These are phyloP conservation scores for Drosophila arizonae DNA, from an alignment of 1,140 invertebrate genomes.

Conservation along the genomic window DNA sequence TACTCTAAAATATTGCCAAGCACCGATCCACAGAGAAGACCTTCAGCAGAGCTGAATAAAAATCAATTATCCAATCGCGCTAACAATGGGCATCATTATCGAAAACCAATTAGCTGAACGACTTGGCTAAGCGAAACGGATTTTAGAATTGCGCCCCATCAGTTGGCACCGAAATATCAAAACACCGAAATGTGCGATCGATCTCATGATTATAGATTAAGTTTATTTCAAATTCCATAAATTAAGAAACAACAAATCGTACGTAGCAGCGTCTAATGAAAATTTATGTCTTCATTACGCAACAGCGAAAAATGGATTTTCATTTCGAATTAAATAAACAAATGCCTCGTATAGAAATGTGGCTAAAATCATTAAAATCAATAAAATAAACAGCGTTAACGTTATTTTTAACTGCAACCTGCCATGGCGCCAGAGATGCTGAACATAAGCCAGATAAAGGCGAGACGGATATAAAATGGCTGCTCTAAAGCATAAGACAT, in stretches of 20 bases:
- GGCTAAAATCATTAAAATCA: conserved; percentile 79
- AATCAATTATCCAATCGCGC: conserved; percentile 31
- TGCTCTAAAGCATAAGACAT: conserved; percentile 1
- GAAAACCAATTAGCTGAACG: conserved; percentile 32
- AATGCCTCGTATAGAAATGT: conserved; percentile 52
- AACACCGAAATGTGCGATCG: conserved; percentile 2
- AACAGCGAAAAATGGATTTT: conserved; percentile 50
- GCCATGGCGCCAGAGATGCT: conserved; percentile 53
- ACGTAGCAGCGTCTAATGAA: conserved; percentile 61
- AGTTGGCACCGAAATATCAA: conserved; percentile 29
- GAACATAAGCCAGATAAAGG: conserved; percentile 24
- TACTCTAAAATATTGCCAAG: too few relatives aligned
- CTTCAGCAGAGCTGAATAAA: not conserved
- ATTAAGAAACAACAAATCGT: conserved; percentile 62
- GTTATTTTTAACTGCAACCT: conserved; percentile 44
- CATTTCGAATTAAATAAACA: conserved; percentile 57
- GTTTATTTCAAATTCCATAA: conserved; percentile 76
- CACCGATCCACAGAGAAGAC: not conserved
- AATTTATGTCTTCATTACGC: conserved; percentile 72
- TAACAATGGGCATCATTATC: conserved; percentile 47
- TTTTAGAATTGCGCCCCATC: conserved; percentile 27
- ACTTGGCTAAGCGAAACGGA: conserved; percentile 25
- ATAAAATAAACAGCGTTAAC: conserved; percentile 70
- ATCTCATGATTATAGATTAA: conserved; percentile 27
- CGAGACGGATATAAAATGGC: conserved; percentile 36